phyloP scores from a whole-genome alignment of 1,140 invertebrate species.

The Hylaeus volcanicus region DNA sequence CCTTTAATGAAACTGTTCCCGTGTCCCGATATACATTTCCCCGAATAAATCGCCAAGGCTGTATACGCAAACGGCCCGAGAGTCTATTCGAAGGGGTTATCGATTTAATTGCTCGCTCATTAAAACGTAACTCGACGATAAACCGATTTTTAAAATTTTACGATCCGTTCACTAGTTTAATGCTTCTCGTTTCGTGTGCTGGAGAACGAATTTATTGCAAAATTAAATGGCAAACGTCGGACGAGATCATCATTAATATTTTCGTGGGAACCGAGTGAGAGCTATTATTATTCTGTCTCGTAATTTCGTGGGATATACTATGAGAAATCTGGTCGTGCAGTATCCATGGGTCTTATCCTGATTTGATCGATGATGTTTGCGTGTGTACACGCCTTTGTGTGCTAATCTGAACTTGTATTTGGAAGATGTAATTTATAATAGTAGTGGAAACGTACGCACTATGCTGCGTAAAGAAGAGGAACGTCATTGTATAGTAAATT shows the following conservation, averaged over 20 bases:
- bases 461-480: too few species aligned
- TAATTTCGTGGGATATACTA: neutral
- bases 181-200: neutral
- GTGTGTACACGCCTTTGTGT: neutral
- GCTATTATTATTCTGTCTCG: neutral
- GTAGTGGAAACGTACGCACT: too few species aligned
- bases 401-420: neutral
- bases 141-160: conserved; percentile 28
- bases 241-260: conserved; percentile 31
- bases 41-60: too few species aligned
- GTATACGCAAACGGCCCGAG: neutral
- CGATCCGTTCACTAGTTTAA: conserved; percentile 19
- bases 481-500: too few species aligned
- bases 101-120: conserved; percentile 37
- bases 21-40: conserved; percentile 2
- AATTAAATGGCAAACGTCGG: conserved; percentile 15
- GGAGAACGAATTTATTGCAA: conserved; percentile 17
- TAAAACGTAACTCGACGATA: conserved; percentile 29
- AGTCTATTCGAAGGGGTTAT: neutral
- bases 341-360: neutral
- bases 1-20: conserved; percentile 15
- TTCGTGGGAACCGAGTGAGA: neutral
- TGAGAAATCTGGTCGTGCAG: neutral
- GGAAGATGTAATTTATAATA: too few species aligned
- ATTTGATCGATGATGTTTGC: neutral